Base-by-base conservation (phyloP, 2,797 vertebrate species). In the Phrynocephalus vlangalii region DNA sequence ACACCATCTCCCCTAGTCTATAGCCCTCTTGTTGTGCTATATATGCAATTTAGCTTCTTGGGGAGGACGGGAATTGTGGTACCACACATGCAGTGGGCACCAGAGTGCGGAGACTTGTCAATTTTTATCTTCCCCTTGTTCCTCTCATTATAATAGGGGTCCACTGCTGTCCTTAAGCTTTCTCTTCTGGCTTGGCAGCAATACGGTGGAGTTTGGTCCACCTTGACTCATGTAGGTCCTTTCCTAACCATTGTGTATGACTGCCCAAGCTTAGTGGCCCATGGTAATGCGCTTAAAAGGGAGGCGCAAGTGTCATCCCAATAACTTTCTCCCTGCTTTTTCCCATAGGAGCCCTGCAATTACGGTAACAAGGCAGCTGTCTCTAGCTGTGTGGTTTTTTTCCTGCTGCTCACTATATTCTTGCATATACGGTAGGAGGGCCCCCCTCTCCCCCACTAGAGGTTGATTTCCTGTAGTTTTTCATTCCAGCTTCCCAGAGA, bases 401-500 rank as follows among this genome's bases (percentile, higher is more conserved):
- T 24, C 52, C n/a, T 7, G 60, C 44, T 66, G 85, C 60, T 30
- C 28, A 6, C 60, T 80, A 76, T 80, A 76, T 26, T 70, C 85
- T 56, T 7, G 71, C 30, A 80, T 76, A 76, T 87, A 90, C 11
- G 82, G 85, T 80, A 63, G 33, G 1, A 44, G 60, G n/a, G 44
- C 8, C 52, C 82, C 28, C 24, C 33, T 13, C 38, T 33, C 79
- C 78, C 38, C 71, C 38, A 78, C 60, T 18, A 20, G 60, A 63
- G 60, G 33, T 70, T 77, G 85, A 70, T 87, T 87, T 90, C 89
- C 89, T 87, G 89, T 70, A 87, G 63, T 84, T 90, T 90, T 90
- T 90, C 86, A 84, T 87, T 87, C 86, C 86, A 77, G 80, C 82
- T 90, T 90, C 87, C 82, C 78, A 85, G 73, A 87, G 71, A 89